Percentiles rank a stretch among this genome's conserved stretches.
phyloP scores from a whole-genome alignment of 2,888 invertebrate genomes.

The Monochamus alternatus region DNA sequence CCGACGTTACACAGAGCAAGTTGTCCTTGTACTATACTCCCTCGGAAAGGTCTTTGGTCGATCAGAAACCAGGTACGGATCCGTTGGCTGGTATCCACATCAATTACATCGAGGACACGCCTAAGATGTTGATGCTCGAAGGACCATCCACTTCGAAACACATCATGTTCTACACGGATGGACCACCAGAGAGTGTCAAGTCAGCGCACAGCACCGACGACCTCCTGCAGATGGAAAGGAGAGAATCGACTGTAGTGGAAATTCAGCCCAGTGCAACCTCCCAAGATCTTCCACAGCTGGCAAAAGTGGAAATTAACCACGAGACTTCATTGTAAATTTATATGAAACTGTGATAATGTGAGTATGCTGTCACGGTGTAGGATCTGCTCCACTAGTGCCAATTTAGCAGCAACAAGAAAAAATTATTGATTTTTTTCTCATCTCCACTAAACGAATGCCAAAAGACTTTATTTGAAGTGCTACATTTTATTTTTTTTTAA shows the following conservation, averaged over 20 bases:
- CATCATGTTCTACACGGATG: constrained; percentile 3
- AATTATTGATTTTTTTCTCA: constrained; percentile 33
- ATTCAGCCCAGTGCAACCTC: constrained; percentile 71
- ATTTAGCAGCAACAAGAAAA: constrained; percentile 48
- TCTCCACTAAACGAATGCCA: constrained; percentile 40
- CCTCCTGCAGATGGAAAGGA: constrained; percentile 36
- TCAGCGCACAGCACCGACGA: constrained; percentile 70
- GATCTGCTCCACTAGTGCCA: constrained; percentile 64
- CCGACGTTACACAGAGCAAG: constrained; percentile 78
- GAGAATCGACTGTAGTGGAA: constrained; percentile 39
- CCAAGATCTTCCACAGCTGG: constrained; percentile 72
- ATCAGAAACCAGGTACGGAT: constrained; percentile 72
- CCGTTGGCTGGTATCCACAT: constrained; percentile 76
- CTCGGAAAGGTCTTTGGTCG: constrained; percentile 77
- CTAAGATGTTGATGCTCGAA: constrained; percentile 59
- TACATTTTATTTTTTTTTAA: constrained; percentile 37
- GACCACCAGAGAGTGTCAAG: constrained; percentile 54
- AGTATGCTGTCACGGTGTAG: constrained; percentile 64
- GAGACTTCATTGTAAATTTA: constrained; percentile 67
- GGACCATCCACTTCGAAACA: constrained; percentile 69
- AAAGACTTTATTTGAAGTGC: constrained; percentile 43
- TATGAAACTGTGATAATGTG: constrained; percentile 61
- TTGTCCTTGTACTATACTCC: constrained; percentile 89
- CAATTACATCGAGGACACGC: constrained; percentile 76
- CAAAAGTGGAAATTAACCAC: constrained; percentile 66